phyloP scores from a whole-genome alignment of 1,140 invertebrate genomes.

The Drosophila subpulchrella region DNA sequence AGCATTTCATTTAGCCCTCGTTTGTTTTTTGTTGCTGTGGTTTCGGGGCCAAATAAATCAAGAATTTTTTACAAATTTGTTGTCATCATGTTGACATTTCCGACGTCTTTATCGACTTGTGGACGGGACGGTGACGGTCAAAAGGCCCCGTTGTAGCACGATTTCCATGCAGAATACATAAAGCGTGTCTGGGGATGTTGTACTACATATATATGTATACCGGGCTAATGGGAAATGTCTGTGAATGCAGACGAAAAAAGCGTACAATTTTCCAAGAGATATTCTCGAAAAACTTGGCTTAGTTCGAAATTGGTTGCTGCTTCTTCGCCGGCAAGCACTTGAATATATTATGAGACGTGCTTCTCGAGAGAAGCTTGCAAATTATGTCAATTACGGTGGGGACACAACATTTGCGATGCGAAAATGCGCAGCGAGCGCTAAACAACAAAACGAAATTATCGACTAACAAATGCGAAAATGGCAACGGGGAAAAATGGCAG shows the following conservation, averaged over 20 bases:
- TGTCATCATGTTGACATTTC: conserved; percentile 83
- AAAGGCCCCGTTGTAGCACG: conserved; percentile 44
- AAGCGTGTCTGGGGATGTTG: conserved; percentile 37
- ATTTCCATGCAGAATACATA: conserved; percentile 51
- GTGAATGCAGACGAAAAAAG: conserved; percentile 47
- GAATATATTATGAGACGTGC: conserved; percentile 50
- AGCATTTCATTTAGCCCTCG: conserved; percentile 65
- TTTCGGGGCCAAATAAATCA: conserved; percentile 72
- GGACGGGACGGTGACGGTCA: conserved; percentile 6
- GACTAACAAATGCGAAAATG: conserved; percentile 45
- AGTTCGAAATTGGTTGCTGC: conserved; percentile 33
- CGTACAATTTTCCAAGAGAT: conserved; percentile 14
- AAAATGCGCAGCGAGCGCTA: conserved; percentile 41
- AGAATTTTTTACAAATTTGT: conserved; percentile 83
- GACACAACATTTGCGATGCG: conserved; percentile 41
- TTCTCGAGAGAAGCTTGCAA: conserved; percentile 30
- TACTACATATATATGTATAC: neutral
- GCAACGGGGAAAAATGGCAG: neutral
- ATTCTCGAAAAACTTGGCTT: conserved; percentile 30
- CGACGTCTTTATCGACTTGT: conserved; percentile 77
- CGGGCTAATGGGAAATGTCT: conserved; percentile 56
- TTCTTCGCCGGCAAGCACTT: conserved; percentile 13
- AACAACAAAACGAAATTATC: conserved; percentile 51
- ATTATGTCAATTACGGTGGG: conserved; percentile 56
- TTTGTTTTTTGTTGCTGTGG: conserved; percentile 56